Conservation (phyloP, 2,113 vertebrate species). For the Marmota flaviventris region DNA sequence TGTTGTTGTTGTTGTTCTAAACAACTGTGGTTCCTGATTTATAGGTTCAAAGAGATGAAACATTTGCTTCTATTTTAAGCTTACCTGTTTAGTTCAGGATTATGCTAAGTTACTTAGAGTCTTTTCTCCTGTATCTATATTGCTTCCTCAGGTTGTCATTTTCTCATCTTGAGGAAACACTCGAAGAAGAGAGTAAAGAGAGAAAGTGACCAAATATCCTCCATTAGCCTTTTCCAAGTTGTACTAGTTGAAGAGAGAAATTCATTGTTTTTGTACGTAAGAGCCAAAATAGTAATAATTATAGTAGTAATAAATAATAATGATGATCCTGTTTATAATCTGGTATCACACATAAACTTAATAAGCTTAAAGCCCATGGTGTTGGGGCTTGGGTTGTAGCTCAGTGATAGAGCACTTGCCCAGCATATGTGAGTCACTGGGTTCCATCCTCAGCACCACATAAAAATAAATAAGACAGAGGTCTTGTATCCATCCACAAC, state of each 20-base stretch:
- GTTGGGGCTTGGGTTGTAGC: too few species aligned
- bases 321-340: background rate
- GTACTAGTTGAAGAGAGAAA: background rate
- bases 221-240: background rate
- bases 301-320: background rate
- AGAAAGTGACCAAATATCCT: background rate
- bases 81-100: background rate
- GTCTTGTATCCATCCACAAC: too few species aligned
- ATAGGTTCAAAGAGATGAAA: background rate
- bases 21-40: background rate
- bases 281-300: background rate
- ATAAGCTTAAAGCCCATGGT: background rate
- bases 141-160: conserved; percentile 24
- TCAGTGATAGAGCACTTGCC: too few species aligned
- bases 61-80: background rate
- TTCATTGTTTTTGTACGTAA: background rate
- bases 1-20: background rate
- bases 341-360: background rate
- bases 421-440: too few species aligned
- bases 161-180: conserved; percentile 27
- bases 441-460: too few species aligned
- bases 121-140: background rate
- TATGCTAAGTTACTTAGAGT: background rate
- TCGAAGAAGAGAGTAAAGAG: background rate
- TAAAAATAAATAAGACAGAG: too few species aligned